Evolutionary conservation across 2,888 invertebrate genomes (phyloP).

Genomic region (Mantis religiosa): DNA sequence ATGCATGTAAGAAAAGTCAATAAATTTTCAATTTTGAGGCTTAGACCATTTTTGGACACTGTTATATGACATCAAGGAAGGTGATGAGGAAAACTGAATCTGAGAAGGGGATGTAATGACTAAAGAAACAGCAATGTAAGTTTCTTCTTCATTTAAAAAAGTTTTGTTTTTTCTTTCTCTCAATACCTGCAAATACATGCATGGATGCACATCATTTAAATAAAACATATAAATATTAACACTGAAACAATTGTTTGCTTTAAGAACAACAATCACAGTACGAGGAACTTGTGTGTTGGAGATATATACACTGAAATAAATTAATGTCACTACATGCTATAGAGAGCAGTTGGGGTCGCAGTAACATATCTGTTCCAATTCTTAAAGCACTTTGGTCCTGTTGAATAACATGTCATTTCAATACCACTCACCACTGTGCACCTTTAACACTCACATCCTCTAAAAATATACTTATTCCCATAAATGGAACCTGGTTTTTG

Average conservation of each 20-base stretch:
- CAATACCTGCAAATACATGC: background rate
- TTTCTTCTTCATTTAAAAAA: background rate
- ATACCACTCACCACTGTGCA: background rate
- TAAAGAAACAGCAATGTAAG: background rate
- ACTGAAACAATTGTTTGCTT: background rate
- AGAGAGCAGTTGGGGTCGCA: background rate
- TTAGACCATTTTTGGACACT: no score
- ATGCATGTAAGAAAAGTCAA: no score
- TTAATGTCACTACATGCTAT: background rate
- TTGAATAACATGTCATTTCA: no score
- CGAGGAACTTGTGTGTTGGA: background rate
- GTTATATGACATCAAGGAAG: no score
- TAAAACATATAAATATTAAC: background rate
- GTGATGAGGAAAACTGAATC: no score
- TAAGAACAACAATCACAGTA: background rate
- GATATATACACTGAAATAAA: background rate
- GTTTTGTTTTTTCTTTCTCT: background rate
- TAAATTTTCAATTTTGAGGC: no score
- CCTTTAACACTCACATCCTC: no score
- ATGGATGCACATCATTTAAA: background rate
- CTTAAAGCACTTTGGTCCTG: background rate
- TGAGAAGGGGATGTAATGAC: no score
- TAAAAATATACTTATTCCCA: no score
- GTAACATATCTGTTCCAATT: no score
- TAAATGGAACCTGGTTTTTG: no score